These are phyloP conservation scores for Neoaliturus tenellus DNA, from an alignment of 2,888 invertebrate species.

Conservation along the genomic window DNA sequence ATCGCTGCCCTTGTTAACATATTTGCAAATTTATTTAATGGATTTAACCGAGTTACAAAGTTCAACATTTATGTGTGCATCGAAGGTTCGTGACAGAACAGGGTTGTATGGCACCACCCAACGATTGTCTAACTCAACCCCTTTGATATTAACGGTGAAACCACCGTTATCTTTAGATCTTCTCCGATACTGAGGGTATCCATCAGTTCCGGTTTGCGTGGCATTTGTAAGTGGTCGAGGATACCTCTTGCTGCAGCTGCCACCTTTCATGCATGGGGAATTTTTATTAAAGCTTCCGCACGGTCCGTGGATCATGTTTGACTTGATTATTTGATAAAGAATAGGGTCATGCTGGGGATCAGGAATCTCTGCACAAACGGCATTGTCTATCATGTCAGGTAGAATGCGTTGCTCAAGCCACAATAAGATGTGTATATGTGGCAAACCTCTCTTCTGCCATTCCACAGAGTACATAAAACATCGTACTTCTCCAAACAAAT, in stretches of 20 bases:
- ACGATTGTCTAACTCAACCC: conserved; percentile 59
- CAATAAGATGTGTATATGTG: conserved; percentile 67
- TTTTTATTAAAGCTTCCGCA: conserved; percentile 68
- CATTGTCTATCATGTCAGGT: conserved; percentile 66
- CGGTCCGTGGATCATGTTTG: conserved; percentile 69
- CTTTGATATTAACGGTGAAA: background rate
- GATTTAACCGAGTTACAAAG: conserved; percentile 65
- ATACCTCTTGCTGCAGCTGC: conserved; percentile 70
- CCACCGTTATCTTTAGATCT: conserved; percentile 55
- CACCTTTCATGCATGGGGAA: conserved; percentile 71
- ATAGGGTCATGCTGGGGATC: conserved; percentile 66
- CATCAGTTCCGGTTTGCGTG: conserved; percentile 67
- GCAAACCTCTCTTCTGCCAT: conserved; percentile 69
- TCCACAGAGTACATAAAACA: conserved; percentile 67
- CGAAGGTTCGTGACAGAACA: conserved; percentile 54
- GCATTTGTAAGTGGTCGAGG: conserved; percentile 67
- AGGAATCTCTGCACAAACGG: conserved; percentile 71
- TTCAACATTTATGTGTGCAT: conserved; percentile 65
- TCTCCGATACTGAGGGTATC: conserved; percentile 70
- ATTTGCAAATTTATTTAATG: conserved; percentile 67
- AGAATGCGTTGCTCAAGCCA: conserved; percentile 64
- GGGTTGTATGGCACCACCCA: conserved; percentile 63
- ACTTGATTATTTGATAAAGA: conserved; percentile 64
- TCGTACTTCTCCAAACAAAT: conserved; percentile 64
- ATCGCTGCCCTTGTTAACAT: conserved; percentile 65